Percentiles rank a stretch among this genome's conserved stretches.
phyloP scores from a whole-genome alignment of 2,888 invertebrate genomes.

The Fissipunctia ypsillon region DNA sequence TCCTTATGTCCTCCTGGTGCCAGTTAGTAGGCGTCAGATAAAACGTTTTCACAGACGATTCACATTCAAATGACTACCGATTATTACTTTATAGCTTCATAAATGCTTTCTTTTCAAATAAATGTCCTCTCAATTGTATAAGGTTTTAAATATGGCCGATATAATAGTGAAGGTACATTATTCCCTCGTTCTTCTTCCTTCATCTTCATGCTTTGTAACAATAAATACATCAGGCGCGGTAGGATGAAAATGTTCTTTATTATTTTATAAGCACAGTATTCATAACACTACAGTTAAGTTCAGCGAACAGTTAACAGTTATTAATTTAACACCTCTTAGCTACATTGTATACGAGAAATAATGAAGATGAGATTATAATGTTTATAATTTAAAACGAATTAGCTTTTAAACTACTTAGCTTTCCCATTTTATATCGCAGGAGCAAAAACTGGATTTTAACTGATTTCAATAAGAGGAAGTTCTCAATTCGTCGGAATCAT shows the following conservation, averaged over 20 bases:
- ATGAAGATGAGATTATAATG: slow-evolving; percentile 25
- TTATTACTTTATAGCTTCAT: slow-evolving; percentile 48
- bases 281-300: slow-evolving; percentile 18
- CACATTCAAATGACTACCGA: slow-evolving; percentile 34
- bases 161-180: slow-evolving; percentile 13
- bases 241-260: slow-evolving; percentile 9
- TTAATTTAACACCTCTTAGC: slow-evolving; percentile 22
- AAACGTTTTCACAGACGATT: slow-evolving; percentile 16
- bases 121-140: slow-evolving; percentile 3
- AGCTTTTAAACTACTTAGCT: neutral
- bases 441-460: neutral
- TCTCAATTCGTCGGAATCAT: neutral
- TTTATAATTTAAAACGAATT: neutral
- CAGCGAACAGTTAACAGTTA: slow-evolving; percentile 15
- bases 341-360: neutral
- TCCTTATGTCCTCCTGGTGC: slow-evolving; percentile 4
- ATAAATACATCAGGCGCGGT: slow-evolving; percentile 34
- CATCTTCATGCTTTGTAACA: slow-evolving; percentile 22
- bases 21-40: neutral
- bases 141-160: neutral
- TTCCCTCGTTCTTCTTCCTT: neutral
- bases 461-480: neutral
- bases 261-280: slow-evolving; percentile 20
- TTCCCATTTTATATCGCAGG: neutral
- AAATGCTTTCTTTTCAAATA: slow-evolving; percentile 17